Evolutionary conservation across 2,797 vertebrate genomes (phyloP).

Genomic region (Cossypha heuglini): DNA sequence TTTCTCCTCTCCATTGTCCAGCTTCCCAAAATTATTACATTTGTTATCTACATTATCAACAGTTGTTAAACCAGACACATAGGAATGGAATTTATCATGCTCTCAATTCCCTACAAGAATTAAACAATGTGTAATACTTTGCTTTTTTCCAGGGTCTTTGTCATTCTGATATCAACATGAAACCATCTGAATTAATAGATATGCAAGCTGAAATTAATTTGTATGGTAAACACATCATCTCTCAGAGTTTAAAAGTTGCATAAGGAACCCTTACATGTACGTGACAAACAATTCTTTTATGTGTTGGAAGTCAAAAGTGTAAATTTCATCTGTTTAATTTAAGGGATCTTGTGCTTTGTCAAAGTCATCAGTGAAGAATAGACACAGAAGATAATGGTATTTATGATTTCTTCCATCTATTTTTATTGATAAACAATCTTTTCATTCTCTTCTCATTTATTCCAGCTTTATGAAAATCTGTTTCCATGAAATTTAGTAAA

Average conservation of each 20-base stretch:
- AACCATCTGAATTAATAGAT: slow-evolving; percentile 26
- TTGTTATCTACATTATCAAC: not conserved
- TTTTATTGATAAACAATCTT: not conserved
- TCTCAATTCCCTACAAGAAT: not conserved
- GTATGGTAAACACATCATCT: not conserved
- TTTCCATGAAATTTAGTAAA: not conserved
- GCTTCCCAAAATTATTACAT: not conserved
- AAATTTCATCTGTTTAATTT: not conserved
- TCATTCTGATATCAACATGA: slow-evolving; percentile 25
- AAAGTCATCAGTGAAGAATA: not conserved
- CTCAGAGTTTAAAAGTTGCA: not conserved
- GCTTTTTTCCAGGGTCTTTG: not conserved
- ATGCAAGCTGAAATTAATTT: slow-evolving; percentile 5
- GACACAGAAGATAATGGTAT: not conserved
- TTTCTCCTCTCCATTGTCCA: not conserved
- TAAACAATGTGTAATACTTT: not conserved
- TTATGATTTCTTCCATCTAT: not conserved
- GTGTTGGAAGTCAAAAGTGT: not conserved
- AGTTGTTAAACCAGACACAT: not conserved
- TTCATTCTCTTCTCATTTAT: not conserved
- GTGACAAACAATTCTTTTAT: not conserved
- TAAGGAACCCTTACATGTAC: not conserved
- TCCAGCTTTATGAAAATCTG: not conserved
- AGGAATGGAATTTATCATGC: not conserved
- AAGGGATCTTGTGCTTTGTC: not conserved